Evolutionary conservation across 2,113 vertebrate species (phyloP).

Genomic region (Microtus ochrogaster): DNA sequence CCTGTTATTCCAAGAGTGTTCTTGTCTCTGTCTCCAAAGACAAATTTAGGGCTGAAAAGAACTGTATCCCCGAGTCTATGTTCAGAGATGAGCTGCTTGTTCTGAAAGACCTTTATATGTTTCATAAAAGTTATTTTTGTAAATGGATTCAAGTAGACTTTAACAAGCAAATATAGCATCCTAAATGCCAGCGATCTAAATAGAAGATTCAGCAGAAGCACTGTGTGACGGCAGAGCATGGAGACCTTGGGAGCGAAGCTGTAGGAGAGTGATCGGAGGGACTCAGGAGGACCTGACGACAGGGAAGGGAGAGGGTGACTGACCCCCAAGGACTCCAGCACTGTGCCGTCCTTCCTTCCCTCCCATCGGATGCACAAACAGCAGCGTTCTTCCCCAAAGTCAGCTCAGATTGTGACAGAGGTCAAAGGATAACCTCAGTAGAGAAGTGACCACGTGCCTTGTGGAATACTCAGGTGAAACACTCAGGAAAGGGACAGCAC

Average conservation of each 20-base stretch:
- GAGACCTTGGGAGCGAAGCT: conserved; percentile 6
- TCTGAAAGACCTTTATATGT: conserved; percentile 8
- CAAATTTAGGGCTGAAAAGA: conserved; percentile 39
- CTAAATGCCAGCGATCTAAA: conserved; percentile 51
- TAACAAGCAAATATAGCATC: conserved; percentile 43
- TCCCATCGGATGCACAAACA: not conserved
- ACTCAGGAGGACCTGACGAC: not conserved
- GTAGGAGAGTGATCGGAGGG: not conserved
- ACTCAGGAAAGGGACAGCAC: not conserved
- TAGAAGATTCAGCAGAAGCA: conserved; percentile 17
- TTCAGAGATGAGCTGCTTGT: not conserved
- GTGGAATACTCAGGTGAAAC: not conserved
- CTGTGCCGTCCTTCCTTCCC: not conserved
- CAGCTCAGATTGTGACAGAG: not conserved
- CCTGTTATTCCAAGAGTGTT: conserved; percentile 40
- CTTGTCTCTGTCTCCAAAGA: conserved; percentile 43
- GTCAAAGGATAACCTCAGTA: not conserved
- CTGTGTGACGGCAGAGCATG: not conserved
- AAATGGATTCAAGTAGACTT: conserved; percentile 49
- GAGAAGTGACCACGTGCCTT: not conserved
- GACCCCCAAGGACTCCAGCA: not conserved
- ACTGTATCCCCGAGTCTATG: not conserved
- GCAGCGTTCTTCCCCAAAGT: conserved; percentile 27
- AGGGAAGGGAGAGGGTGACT: not conserved
- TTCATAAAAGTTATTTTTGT: conserved; percentile 39